Evolutionary conservation across 2,888 invertebrate genomes (phyloP).

Genomic region (Antitype chi): DNA sequence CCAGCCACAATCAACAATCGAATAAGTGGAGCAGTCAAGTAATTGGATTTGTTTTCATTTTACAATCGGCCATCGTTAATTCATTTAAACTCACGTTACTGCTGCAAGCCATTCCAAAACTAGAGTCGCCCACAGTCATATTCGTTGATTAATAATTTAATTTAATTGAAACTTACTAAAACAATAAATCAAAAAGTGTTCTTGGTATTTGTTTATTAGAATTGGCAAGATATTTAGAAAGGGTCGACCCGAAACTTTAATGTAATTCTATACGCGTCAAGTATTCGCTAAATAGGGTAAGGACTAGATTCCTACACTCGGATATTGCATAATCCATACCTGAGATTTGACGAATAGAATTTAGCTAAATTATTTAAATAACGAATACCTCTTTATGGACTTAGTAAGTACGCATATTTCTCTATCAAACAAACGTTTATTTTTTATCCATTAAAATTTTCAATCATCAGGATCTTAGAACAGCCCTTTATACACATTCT

Average conservation of each 20-base stretch:
- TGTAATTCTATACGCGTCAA: constrained; percentile 33
- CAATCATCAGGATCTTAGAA: neutral
- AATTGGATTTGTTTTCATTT: constrained; percentile 49
- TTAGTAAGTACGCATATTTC: neutral
- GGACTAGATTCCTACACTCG: constrained; percentile 23
- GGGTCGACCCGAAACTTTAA: constrained; percentile 33
- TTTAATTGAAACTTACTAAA: constrained; percentile 55
- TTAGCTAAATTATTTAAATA: neutral
- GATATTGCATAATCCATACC: constrained; percentile 8
- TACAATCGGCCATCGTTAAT: constrained; percentile 42
- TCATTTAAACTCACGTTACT: constrained; percentile 43
- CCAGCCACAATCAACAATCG: constrained; percentile 39
- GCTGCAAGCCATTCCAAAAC: constrained; percentile 62
- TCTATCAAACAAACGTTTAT: neutral
- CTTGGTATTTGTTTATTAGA: constrained; percentile 54
- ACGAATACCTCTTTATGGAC: neutral
- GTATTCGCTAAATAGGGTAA: constrained; percentile 21
- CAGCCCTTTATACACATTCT: neutral
- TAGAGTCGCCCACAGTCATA: constrained; percentile 48
- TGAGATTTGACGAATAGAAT: constrained; percentile 17
- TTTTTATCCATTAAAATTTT: neutral
- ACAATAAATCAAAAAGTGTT: constrained; percentile 57
- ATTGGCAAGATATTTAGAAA: constrained; percentile 37
- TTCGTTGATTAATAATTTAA: constrained; percentile 59
- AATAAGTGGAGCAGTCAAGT: constrained; percentile 50